Evolutionary conservation across 2,797 vertebrate species (phyloP), one percentile per base, ranked within the genome.

Genomic region (Microctenopoma lineatum): DNA sequence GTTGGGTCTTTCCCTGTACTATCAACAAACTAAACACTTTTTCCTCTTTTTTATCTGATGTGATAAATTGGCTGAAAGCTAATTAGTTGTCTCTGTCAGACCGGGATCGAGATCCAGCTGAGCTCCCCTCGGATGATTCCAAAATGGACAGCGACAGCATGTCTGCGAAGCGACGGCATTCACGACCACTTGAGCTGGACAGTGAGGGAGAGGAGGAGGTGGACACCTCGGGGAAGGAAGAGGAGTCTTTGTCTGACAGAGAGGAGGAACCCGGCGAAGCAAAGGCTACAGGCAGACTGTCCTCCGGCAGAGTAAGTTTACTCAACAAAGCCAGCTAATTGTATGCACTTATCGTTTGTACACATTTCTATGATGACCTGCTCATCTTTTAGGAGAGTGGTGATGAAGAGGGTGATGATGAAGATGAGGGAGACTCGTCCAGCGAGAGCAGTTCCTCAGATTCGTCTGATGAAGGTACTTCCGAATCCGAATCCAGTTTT

Each of bases 151-250:
- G 84, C 0, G 95, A 97, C 41, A 67, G 92, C 0, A 80, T 92
- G 6, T 79, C 92, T 0, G 84, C 94, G 38, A 95, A 96, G 46
- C 90, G 96, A 3, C 93, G 96, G 58, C 97, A 95, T 1, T 94
- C 95, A 0, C 93, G 96, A 58, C 96, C 96, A 0, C 84, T 97
- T 44, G 95, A 96, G 50, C 94, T 99, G 3, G 98, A 99, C 93
- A 99, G 97, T 0, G 98, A 98, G 29, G 98, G 97, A 18, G 98
- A 99, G 81, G 97, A 98, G 72, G 91, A 94, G 65, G 94, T 94
- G 39, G 97, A 97, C 81, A 92, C 90, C 0, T 94, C 94, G 0
- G 93, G 83, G 63, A 94, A 94, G 70, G 94, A 95, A 66, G 87
- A 87, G 38, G 92, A 93, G 72, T 92, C 90, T 0, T 82, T 93